Evolutionary conservation across 2,797 vertebrate genomes (phyloP).

Genomic region (Salarias fasciatus): DNA sequence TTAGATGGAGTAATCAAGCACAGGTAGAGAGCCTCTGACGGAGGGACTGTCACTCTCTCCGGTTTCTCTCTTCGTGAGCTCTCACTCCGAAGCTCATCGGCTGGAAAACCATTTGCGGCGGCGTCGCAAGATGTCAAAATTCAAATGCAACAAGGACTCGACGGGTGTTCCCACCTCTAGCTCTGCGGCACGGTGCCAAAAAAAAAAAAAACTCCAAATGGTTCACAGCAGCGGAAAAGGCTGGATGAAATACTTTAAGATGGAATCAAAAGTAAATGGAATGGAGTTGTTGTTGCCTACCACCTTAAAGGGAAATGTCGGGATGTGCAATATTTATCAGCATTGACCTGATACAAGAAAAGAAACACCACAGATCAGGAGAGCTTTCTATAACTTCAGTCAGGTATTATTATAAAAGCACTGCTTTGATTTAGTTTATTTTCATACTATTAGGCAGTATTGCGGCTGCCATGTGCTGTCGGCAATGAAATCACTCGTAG

Average conservation of each 20-base stretch:
- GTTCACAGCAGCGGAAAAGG: conserved; percentile 1
- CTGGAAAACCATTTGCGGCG: conserved; percentile 13
- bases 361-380: no score
- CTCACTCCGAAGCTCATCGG: conserved; percentile 1
- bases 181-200: not conserved
- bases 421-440: no score
- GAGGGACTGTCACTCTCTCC: conserved; percentile 9
- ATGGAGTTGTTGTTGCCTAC: no score
- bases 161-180: not conserved
- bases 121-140: conserved; percentile 29
- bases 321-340: no score
- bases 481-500: no score
- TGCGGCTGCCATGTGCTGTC: no score
- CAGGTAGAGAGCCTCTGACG: conserved; percentile 16
- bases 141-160: conserved; percentile 8
- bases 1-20: conserved; percentile 35
- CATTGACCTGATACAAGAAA: no score
- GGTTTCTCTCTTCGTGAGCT: not conserved
- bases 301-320: no score
- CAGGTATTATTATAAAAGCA: no score
- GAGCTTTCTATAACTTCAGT: no score
- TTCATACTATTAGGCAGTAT: no score
- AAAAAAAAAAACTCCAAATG: not conserved
- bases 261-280: no score
- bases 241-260: conserved; percentile 10